Evolutionary conservation across 2,113 vertebrate species (phyloP).

Genomic region (Calyptomena viridis): DNA sequence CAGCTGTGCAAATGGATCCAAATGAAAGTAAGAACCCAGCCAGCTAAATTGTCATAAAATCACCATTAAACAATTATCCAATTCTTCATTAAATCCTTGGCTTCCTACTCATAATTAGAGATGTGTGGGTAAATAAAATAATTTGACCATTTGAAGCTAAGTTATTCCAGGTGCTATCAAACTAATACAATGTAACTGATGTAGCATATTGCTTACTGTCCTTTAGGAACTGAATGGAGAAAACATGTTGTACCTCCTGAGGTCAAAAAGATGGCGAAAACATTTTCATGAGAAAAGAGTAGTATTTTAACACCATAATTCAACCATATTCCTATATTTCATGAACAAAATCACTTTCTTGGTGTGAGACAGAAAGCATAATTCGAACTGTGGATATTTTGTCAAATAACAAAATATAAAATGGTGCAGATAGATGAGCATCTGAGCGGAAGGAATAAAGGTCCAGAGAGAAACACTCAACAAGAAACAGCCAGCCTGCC

Average conservation of each 20-base stretch:
- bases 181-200: constrained; percentile 39
- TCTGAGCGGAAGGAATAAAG: background rate
- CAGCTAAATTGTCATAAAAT: background rate
- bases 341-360: background rate
- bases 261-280: background rate
- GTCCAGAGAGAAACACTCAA: background rate
- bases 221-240: background rate
- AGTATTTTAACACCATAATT: constrained; percentile 7
- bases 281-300: constrained; percentile 38
- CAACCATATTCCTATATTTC: background rate
- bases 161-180: constrained; percentile 43
- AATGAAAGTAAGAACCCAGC: background rate
- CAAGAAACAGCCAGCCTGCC: background rate
- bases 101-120: background rate
- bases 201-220: constrained; percentile 20
- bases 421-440: background rate
- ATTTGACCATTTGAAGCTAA: constrained; percentile 13
- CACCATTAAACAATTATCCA: background rate
- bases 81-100: constrained; percentile 4
- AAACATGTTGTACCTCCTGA: constrained; percentile 22
- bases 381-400: background rate
- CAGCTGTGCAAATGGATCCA: background rate
- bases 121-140: constrained; percentile 13
- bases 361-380: background rate
- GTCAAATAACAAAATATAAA: background rate